Evolutionary conservation across 2,797 vertebrate species (phyloP).

Genomic region (Channa striata): DNA sequence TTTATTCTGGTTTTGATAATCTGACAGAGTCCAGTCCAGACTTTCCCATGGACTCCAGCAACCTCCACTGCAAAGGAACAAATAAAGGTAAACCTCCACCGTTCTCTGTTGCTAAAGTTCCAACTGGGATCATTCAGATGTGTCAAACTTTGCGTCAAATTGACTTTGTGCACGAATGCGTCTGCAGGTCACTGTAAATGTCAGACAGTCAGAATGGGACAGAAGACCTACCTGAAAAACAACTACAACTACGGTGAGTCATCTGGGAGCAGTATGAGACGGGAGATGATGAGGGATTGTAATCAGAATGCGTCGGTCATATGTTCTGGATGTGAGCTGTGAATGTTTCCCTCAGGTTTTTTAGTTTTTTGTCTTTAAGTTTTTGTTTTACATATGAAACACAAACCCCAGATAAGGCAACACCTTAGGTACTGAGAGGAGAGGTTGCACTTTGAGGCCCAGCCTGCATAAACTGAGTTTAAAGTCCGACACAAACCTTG

Average conservation of each 20-base stretch:
- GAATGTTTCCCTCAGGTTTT: too few species aligned
- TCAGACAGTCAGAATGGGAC: constrained; percentile 86
- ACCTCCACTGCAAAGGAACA: constrained; percentile 89
- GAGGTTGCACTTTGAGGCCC: too few species aligned
- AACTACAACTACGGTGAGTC: constrained; percentile 98
- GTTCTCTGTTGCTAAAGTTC: not conserved
- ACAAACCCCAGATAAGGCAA: too few species aligned
- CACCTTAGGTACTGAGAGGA: not conserved
- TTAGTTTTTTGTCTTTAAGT: too few species aligned
- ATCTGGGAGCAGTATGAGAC: not conserved
- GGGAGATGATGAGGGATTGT: too few species aligned
- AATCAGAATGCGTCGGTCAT: not conserved
- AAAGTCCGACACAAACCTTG: too few species aligned
- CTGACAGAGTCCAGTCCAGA: constrained; percentile 84
- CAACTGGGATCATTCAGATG: too few species aligned
- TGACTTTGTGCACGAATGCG: constrained; percentile 27
- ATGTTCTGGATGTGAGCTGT: too few species aligned
- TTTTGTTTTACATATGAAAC: too few species aligned
- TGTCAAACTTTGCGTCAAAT: too few species aligned
- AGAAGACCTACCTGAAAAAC: constrained; percentile 92
- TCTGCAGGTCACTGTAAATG: constrained; percentile 92
- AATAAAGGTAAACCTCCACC: constrained; percentile 64
- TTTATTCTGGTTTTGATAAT: constrained; percentile 17
- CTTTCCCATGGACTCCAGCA: constrained; percentile 93
- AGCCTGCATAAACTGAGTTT: too few species aligned